Base-by-base conservation (phyloP, 2,113 vertebrate genomes). In the Papio anubis region DNA sequence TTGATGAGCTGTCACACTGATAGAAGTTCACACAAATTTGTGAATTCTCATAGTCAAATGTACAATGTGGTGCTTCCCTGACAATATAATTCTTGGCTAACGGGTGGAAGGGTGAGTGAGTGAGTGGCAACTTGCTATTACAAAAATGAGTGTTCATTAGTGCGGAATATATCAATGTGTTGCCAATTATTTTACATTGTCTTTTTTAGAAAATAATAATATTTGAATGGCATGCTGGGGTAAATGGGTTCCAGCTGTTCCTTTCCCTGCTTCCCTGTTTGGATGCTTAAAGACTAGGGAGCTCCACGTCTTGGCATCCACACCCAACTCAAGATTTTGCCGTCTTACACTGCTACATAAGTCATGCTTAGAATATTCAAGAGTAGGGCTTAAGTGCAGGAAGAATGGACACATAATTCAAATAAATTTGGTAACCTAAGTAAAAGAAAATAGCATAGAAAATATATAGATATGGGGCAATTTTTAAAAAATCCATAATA, bases 91-190 rank as follows among this genome's bases (percentile, higher is more conserved):
- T 45, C 27, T 82, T 7, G 21, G 9, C 3, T 10, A 75, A 90
- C 59, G 5, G 21, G 25, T 57, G 35, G 5, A 0, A 21, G 23
- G 1, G 14, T 4, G 14, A 1, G 3, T 4, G 14, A 1, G 3
- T 16, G 2, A 57, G 6, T 17, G 13, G 8, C 0, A 23, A n/a
- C 3, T 48, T 55, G 43, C 80, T 32, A 5, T 73, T 16, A 25
- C 6, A 18, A 72, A 52, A 35, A 23, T 8, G 59, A 14, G 66
- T 0, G 4, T 64, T 12, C 40, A 8, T 68, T 23, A 20, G 12
- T 12, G 14, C 4, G 11, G 64, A 17, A 52, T 11, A 6, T 8
- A 59, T 11, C 17, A 43, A 23, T 6, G 1, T 23, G 40, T 43
- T 4, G 70, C 12, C 17, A 64, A 52, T 6, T 20, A 30, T 59